Base-by-base conservation (phyloP, 2,113 vertebrate genomes). In the Dipodomys ordii region DNA sequence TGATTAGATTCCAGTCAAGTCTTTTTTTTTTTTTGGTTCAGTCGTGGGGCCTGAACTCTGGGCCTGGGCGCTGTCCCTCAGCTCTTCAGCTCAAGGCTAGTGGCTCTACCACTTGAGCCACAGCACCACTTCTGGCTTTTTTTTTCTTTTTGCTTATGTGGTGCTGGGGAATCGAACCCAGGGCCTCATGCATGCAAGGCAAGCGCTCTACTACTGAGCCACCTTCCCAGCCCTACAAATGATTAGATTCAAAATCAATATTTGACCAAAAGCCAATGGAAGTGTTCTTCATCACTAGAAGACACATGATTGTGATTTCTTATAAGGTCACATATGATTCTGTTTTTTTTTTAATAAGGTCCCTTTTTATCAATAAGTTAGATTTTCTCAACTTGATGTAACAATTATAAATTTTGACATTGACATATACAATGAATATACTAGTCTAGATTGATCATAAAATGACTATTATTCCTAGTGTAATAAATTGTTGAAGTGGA, bases 401-500 rank as follows among this genome's bases (percentile, higher is more conserved):
- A 73, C 2, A 77, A 2, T 87, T 90, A 67, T 28, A 65, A 88
- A 81, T 12, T 84, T 82, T 64, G 18, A 30, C 13, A 32, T n/a
- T 82, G 71, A 67, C 32, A 39, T 11, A 81, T 44, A 2, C 72
- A 77, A 35, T 78, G 35, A 90, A 57, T 6, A 76, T 82, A 39
- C 39, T 39, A 74, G 64, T 19, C 13, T 84, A 11, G 11, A 77
- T 76, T 76, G 53, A 32, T 64, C 77, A n/a, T 16, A 39, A 88
- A 90, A 57, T 83, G 8, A 74, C 69, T 5, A 44, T 92, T 67
- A 62, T 83, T 88, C 6, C 20, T 94, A 93, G 3, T 71, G 1
- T 83, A 92, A 83, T 79, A 85, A 85, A 80, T 69, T 95, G 6
- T n/a, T 92, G 62, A 87, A 82, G 62, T 92, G 62, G 84, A 82